Conservation (phyloP, 1,140 invertebrate genomes). For the Cydia splendana region DNA sequence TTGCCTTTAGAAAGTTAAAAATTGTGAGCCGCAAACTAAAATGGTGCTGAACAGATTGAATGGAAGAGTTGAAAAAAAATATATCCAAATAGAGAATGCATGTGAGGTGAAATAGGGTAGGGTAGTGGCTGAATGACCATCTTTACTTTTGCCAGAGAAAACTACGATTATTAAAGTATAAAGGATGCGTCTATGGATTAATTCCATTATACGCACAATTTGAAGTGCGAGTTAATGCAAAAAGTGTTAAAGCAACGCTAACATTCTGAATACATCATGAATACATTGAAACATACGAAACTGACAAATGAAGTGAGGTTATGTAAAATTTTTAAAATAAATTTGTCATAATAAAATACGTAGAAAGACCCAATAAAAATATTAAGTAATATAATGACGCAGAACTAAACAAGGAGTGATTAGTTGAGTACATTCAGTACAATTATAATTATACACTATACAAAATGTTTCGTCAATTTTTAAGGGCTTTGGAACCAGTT, state of each 20-base stretch:
- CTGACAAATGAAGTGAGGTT: conserved; percentile 24
- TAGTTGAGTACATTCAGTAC: neutral
- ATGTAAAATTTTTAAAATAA: conserved; percentile 26
- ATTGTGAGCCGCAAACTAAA: no score
- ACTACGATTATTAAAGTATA: neutral
- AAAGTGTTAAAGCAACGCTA: neutral
- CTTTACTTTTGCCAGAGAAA: no score
- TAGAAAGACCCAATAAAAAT: conserved; percentile 5
- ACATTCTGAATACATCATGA: neutral
- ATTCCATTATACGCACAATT: neutral
- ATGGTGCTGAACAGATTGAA: no score
- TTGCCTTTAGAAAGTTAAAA: no score
- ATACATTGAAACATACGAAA: neutral
- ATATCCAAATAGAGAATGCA: no score
- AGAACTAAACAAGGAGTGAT: neutral
- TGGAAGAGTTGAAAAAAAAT: no score
- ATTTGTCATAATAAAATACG: conserved; percentile 11
- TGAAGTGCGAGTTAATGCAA: neutral
- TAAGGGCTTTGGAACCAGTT: conserved; percentile 57
- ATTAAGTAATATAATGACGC: conserved; percentile 13
- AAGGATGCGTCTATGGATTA: neutral
- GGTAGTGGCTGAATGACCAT: no score
- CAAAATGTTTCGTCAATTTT: conserved; percentile 65
- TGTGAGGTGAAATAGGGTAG: no score
- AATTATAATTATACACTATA: neutral